A percentile compares a stretch with the other conserved stretches of the same genome.
These are phyloP conservation scores for Pissodes strobi DNA, from an alignment of 1,140 invertebrate genomes.

Conservation along the genomic window DNA sequence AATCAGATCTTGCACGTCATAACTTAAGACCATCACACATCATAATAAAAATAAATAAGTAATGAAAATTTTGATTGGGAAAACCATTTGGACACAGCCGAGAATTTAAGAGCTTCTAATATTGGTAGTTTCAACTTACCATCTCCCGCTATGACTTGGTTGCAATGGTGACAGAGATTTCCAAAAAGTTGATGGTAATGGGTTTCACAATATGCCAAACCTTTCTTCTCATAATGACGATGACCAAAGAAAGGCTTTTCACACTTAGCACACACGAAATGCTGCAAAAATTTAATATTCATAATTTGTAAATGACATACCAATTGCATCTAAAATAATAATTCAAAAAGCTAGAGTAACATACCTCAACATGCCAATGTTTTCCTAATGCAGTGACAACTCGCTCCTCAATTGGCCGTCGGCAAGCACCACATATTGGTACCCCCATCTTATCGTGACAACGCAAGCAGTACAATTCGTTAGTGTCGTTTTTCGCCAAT, in stretches of 20 bases:
- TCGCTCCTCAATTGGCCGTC: constrained; percentile 93
- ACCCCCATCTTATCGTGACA: constrained; percentile 99
- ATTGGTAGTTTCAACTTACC: constrained; percentile 66
- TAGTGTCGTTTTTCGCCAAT: constrained; percentile 90
- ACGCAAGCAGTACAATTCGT: constrained; percentile 94
- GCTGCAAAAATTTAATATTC: constrained; percentile 64
- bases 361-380: constrained; percentile 97
- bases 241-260: constrained; percentile 99
- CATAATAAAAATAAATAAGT: neutral
- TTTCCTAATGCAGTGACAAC: constrained; percentile 98
- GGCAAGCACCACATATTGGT: constrained; percentile 95
- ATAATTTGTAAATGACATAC: neutral
- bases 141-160: constrained; percentile 96
- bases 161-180: constrained; percentile 98
- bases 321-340: neutral
- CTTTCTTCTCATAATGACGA: constrained; percentile 98
- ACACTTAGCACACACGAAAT: constrained; percentile 99
- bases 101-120: too few relatives aligned
- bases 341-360: too few relatives aligned
- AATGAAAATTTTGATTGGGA: too few relatives aligned
- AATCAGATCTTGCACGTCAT: too few relatives aligned
- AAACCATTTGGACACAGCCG: too few relatives aligned
- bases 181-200: constrained; percentile 99
- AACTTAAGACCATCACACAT: too few relatives aligned
- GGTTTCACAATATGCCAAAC: constrained; percentile 97